Evolutionary conservation across 2,888 invertebrate genomes (phyloP), one percentile per base, ranked within the genome.

Genomic region (Lycia hirtaria): DNA sequence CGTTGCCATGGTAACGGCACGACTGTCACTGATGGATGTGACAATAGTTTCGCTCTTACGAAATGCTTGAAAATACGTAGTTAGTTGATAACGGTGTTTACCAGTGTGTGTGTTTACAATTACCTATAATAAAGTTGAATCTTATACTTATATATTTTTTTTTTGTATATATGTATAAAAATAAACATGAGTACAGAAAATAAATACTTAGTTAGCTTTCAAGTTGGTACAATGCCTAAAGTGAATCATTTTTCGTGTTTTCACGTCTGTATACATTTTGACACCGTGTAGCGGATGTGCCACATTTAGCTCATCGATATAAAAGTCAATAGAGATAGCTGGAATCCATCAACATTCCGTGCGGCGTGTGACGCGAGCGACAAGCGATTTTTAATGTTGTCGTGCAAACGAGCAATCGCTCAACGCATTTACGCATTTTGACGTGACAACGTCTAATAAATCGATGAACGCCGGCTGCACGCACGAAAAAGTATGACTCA

Each of bases 1-100:
- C 57, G 83, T 85, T 71, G 62, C 68, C 68, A 81, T 81, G 78
- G 74, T 43, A 67, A 85, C 83, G 76, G 80, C 84, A 84, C 83
- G 84, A 65, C 67, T 71, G 68, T 48, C 57, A 50, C 69, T 69
- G 67, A 68, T 69, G 60, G 65, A 70, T 57, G 60, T 24, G 57
- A 57, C 55, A 59, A 51, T 62, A 59, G 58, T 63, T 56, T 61
- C 53, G 38, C 28, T 52, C 52, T 51, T 53, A 52, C 55, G 56
- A 62, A 64, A 44, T 54, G 54, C 17, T 56, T 53, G 58, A 55
- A 10, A 19, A 26, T 32, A 47, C 4, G 7, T n/a, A 33, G 12
- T 14, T 14, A 15, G n/a, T n/a, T n/a, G n/a, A n/a, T n/a, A n/a
- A n/a, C n/a, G n/a, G n/a, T n/a, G n/a, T n/a, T n/a, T n/a, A n/a